Percentiles rank a stretch among this genome's conserved stretches.
These are phyloP conservation scores for Psylliodes chrysocephalus DNA, from an alignment of 2,888 invertebrate species.

Conservation along the genomic window DNA sequence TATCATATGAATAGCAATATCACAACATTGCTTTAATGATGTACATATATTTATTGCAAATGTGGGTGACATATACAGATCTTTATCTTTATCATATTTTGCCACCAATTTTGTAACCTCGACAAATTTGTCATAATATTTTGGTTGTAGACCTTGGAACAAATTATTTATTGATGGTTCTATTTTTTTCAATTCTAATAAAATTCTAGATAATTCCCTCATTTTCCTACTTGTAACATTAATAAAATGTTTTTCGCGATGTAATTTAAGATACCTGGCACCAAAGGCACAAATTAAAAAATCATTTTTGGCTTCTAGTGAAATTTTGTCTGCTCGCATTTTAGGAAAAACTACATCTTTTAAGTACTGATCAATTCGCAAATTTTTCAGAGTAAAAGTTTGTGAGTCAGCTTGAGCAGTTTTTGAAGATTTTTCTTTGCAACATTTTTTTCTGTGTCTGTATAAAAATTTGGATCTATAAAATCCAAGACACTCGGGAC, in stretches of 20 bases:
- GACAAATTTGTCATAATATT: slow-evolving; percentile 34
- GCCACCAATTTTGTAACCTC: slow-evolving; percentile 28
- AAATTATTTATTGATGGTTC: slow-evolving; percentile 26
- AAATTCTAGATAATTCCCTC: slow-evolving; percentile 20
- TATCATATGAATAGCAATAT: neutral
- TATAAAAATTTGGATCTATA: slow-evolving; percentile 44
- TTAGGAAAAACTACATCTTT: slow-evolving; percentile 20
- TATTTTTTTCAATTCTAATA: slow-evolving; percentile 32
- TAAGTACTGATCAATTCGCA: slow-evolving; percentile 20
- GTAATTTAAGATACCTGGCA: slow-evolving; percentile 34
- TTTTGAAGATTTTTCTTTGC: slow-evolving; percentile 6
- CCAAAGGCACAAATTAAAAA: slow-evolving; percentile 42
- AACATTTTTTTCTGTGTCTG: slow-evolving; percentile 44
- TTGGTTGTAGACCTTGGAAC: slow-evolving; percentile 30
- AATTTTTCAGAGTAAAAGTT: slow-evolving; percentile 21
- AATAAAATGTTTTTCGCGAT: slow-evolving; percentile 37
- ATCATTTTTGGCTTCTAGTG: slow-evolving; percentile 4
- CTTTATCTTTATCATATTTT: slow-evolving; percentile 25
- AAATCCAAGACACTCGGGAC: slow-evolving; percentile 46
- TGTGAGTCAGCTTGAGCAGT: slow-evolving; percentile 23
- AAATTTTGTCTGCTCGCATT: slow-evolving; percentile 13
- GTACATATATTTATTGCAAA: slow-evolving; percentile 28
- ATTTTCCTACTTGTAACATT: slow-evolving; percentile 12
- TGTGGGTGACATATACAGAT: slow-evolving; percentile 28
- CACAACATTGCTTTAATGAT: slow-evolving; percentile 26